A percentile compares a stretch with the other conserved stretches of the same genome.
These are phyloP conservation scores for Apamea monoglypha DNA, from an alignment of 2,888 invertebrate genomes.

Conservation along the genomic window DNA sequence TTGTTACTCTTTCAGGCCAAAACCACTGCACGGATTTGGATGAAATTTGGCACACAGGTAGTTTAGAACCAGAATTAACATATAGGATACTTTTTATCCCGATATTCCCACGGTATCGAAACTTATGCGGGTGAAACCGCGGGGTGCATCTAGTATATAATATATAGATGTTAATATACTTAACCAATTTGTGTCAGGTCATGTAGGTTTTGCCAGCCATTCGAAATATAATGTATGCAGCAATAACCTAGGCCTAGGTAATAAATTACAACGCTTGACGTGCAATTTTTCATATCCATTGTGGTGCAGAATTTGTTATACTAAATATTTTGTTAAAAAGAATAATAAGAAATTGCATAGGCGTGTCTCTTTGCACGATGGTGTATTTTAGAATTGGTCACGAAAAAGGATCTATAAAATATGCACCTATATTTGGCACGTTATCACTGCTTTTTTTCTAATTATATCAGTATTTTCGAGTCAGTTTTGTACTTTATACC, in stretches of 20 bases:
- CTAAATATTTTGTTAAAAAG: constrained; percentile 34
- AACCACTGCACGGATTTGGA: too few species aligned
- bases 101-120: too few species aligned
- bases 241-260: constrained; percentile 45
- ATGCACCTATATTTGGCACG: not conserved
- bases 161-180: constrained; percentile 9
- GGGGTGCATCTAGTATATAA: too few species aligned
- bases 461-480: too few species aligned
- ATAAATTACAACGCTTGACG: constrained; percentile 61
- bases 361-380: not conserved
- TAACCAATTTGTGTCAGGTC: constrained; percentile 36
- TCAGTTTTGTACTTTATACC: too few species aligned
- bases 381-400: not conserved
- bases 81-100: too few species aligned
- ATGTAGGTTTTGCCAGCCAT: constrained; percentile 42
- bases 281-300: constrained; percentile 62
- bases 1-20: too few species aligned
- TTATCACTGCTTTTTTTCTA: not conserved
- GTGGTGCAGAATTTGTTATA: constrained; percentile 9
- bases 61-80: too few species aligned
- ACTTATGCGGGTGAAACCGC: too few species aligned
- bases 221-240: constrained; percentile 52
- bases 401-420: not conserved
- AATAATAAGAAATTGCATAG: not conserved
- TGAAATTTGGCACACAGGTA: too few species aligned